Conservation (phyloP, 2,113 vertebrate species). For the Pungitius pungitius region DNA sequence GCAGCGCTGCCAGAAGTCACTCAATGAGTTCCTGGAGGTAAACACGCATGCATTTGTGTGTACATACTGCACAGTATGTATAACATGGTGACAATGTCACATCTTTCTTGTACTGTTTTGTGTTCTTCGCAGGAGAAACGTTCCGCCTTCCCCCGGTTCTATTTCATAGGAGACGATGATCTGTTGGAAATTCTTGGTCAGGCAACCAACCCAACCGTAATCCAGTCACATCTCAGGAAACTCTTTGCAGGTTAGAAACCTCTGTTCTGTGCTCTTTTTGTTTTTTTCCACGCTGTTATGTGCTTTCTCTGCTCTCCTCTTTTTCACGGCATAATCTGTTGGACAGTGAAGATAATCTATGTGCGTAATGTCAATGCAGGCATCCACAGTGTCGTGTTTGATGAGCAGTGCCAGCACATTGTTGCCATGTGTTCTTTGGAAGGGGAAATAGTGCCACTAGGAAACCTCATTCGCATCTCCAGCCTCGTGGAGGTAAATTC, state of each 20-base stretch:
- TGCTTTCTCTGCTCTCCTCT: neutral
- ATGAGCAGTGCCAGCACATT: conserved; percentile 89
- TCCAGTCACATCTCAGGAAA: conserved; percentile 97
- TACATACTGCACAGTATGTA: neutral
- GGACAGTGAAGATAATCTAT: neutral
- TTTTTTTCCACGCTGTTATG: neutral
- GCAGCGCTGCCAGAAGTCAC: conserved; percentile 96
- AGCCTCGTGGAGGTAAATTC: conserved; percentile 90
- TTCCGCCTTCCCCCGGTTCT: conserved; percentile 95
- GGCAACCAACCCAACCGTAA: conserved; percentile 91
- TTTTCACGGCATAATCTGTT: neutral
- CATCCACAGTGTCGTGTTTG: conserved; percentile 94
- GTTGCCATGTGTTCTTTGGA: conserved; percentile 94
- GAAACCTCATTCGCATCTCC: conserved; percentile 88
- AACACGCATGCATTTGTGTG: neutral
- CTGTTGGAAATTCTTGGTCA: conserved; percentile 97
- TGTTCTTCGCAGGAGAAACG: conserved; percentile 89
- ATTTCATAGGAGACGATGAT: conserved; percentile 98
- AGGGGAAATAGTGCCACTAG: conserved; percentile 91
- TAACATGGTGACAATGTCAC: neutral
- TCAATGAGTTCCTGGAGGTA: conserved; percentile 98
- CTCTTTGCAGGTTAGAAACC: conserved; percentile 90
- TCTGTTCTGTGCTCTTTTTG: neutral
- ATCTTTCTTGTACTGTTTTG: neutral
- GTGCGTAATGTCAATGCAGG: conserved; percentile 76